Base-by-base conservation (phyloP, 2,888 invertebrate genomes). In the Ophion ventricosus region DNA sequence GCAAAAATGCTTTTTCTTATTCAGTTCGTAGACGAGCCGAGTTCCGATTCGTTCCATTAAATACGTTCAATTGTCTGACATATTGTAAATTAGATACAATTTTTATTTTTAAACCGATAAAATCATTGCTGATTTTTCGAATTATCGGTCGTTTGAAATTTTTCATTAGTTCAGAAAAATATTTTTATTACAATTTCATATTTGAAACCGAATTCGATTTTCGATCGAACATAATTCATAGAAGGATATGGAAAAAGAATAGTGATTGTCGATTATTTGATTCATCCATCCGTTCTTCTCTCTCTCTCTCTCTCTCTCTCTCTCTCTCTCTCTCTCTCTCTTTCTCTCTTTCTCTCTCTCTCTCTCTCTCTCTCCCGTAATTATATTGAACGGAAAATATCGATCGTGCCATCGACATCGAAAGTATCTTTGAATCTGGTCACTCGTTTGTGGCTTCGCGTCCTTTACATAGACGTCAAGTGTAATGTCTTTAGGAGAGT, bases 321-420 rank as follows among this genome's bases (percentile, higher is more conserved):
- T 29, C 29, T 29, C n/a, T n/a, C n/a, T n/a, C n/a, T n/a, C n/a
- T n/a, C n/a, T n/a, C n/a, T 35, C 35, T 3, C 35, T 35, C 35
- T 35, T 35, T 7, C 35, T 35, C 35, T 35, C 35, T 35, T 7
- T 5, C 35, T 7, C 35, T 35, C 35, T 35, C 7, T 35, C 35
- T 35, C 4, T 7, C 35, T 7, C 35, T 35, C 35, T 5, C 35
- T 35, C 35, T 7, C 35, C 4, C 35, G 35, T 35, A n/a, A 35
- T 35, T 35, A 5, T 43, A 43, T 74, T 56, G 25, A 74, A 43
- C 66, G 26, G 10, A 67, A 70, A 49, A 43, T 72, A 43, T 40
- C 64, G 66, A 75, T 75, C 54, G 72, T 74, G 73, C 73, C 69
- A 80, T 84, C 80, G 77, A 81, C 73, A 57, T 77, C n/a, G 43